These are phyloP conservation scores for Drosophila subobscura DNA, from an alignment of 1,140 invertebrate species.

Conservation along the genomic window DNA sequence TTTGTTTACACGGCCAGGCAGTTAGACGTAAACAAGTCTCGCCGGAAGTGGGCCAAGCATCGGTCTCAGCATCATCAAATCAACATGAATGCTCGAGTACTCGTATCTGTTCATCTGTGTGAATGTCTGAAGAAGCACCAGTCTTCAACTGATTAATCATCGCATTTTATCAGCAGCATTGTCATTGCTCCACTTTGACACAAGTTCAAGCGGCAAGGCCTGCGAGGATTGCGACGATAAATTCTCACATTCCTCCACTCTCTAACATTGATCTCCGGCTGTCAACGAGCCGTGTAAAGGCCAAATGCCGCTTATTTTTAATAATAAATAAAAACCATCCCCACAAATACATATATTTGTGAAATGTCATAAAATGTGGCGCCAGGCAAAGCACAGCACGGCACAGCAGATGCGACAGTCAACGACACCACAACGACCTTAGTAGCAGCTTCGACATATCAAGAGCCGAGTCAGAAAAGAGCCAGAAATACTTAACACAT, in stretches of 20 bases:
- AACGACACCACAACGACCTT: conserved; percentile 66
- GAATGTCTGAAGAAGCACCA: not conserved
- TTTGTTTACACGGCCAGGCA: conserved; percentile 72
- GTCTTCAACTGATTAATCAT: conserved; percentile 17
- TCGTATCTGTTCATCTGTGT: not conserved
- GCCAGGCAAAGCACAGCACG: conserved; percentile 26
- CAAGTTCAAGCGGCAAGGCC: conserved; percentile 79
- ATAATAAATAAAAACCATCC: conserved; percentile 48
- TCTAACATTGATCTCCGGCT: conserved; percentile 69
- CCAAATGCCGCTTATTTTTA: conserved; percentile 72
- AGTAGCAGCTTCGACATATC: conserved; percentile 5
- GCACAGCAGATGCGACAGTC: conserved; percentile 54
- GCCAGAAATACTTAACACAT: conserved; percentile 23
- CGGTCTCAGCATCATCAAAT: not conserved
- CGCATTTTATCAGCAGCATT: conserved; percentile 11
- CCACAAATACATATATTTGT: conserved; percentile 23
- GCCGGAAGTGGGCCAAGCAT: conserved; percentile 71
- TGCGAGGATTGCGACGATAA: conserved; percentile 33
- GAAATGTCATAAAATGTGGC: conserved; percentile 68
- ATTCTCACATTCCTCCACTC: conserved; percentile 48
- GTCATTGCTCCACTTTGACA: conserved; percentile 73
- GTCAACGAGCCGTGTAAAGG: conserved; percentile 74
- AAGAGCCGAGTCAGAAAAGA: conserved; percentile 22
- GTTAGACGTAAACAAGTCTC: conserved; percentile 75
- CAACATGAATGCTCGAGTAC: not conserved